phyloP scores from a whole-genome alignment of 1,140 invertebrate genomes.

The Drosophila pectinifera region DNA sequence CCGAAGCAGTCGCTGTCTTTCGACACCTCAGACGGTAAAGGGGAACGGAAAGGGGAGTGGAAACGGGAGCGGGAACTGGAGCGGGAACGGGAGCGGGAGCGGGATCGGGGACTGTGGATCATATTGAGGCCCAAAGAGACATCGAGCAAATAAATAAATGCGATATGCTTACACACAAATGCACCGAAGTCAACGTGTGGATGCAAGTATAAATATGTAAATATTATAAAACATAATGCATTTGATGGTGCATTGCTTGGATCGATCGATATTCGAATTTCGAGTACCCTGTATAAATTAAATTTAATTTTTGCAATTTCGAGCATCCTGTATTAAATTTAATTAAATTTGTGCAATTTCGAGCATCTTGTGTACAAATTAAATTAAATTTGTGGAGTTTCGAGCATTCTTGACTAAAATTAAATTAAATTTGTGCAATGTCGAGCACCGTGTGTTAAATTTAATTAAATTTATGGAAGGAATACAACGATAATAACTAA shows the following conservation, averaged over 20 bases:
- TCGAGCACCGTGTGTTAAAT: not conserved
- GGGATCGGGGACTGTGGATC: constrained; percentile 38
- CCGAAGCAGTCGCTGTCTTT: constrained; percentile 58
- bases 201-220: constrained; percentile 62
- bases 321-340: no score
- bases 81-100: not conserved
- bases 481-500: not conserved
- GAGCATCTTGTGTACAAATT: no score
- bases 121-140: constrained; percentile 73
- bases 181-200: constrained; percentile 19
- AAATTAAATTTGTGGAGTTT: not conserved
- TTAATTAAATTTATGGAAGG: not conserved
- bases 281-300: constrained; percentile 1
- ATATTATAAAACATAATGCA: constrained; percentile 60
- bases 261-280: constrained; percentile 11
- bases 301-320: not conserved
- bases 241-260: constrained; percentile 26
- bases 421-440: not conserved
- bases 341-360: not conserved
- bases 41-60: not conserved
- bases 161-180: constrained; percentile 44
- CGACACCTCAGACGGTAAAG: constrained; percentile 64
- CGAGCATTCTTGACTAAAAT: no score
- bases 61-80: constrained; percentile 8
- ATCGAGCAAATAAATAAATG: constrained; percentile 65